Base-by-base conservation (phyloP, 2,888 invertebrate species). In the Cheilosia scutellata region DNA sequence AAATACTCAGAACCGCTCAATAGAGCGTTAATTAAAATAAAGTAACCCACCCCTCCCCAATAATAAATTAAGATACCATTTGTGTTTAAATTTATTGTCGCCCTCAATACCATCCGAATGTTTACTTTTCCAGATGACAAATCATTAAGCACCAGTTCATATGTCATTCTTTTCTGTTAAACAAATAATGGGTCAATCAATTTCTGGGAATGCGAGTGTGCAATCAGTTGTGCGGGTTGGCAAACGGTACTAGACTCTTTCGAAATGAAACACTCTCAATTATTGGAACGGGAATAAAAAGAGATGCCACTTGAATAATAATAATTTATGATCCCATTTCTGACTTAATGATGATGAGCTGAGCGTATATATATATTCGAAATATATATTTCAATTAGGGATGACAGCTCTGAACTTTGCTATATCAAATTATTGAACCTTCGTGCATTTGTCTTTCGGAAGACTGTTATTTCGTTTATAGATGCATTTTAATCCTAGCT, bases 131-230 rank as follows among this genome's bases (percentile, higher is more conserved):
- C 27, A 55, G 33, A 62, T 53, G 62, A 72, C 76, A 60, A 66
- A 76, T 76, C 62, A 58, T 71, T 58, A 33, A 58, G 70, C 9
- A 58, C n/a, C n/a, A 47, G 57, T 58, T 57, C 47, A 57, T 5
- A 66, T 40, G 76, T 51, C 44, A 11, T 33, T 58, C 42, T 37
- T 58, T n/a, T 40, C 65, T 47, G 75, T 51, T 60, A 40, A 66
- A 51, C 49, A 51, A 60, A 58, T 55, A 76, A 65, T 75, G 57
- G 57, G 75, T 75, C 75, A 76, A 76, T 76, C 66, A 68, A 76
- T 55, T 65, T 65, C 66, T 49, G 49, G 58, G 33, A 40, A 51
- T n/a, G 47, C 13, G 27, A 9, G 55, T 44, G 62, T 40, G 49
- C 71, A 65, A 27, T 47, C 68, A 57, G 25, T 20, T 20, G 37